Evolutionary conservation across 2,888 invertebrate genomes (phyloP).

Genomic region (Lysandra coridon): DNA sequence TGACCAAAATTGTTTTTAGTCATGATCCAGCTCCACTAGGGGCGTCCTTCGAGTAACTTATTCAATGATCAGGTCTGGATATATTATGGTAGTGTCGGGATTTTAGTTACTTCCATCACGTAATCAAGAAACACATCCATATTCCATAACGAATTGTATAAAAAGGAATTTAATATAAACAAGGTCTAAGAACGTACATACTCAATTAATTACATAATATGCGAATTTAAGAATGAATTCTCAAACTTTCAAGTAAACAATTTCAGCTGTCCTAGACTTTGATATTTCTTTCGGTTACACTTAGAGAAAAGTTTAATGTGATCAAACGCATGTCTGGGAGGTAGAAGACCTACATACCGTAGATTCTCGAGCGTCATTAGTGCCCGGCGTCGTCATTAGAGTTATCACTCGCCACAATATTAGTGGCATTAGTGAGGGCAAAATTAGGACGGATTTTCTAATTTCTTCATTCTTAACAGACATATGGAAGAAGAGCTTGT

Average conservation of each 20-base stretch:
- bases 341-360: conserved; percentile 5
- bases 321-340: not conserved
- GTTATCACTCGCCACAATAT: conserved; percentile 9
- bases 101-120: no score
- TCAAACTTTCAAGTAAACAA: no score
- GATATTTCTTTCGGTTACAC: not conserved
- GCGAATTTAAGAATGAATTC: no score
- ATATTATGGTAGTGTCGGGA: not conserved
- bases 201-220: no score
- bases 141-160: no score
- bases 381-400: not conserved
- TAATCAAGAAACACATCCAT: no score
- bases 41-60: not conserved
- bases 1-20: not conserved
- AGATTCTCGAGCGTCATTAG: conserved; percentile 9
- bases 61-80: not conserved
- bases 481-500: not conserved
- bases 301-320: not conserved
- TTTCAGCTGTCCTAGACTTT: not conserved
- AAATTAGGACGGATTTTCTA: not conserved
- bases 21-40: not conserved
- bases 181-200: no score
- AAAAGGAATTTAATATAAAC: no score
- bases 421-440: conserved; percentile 9
- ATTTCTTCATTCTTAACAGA: not conserved